Base-by-base conservation (phyloP, 1,140 invertebrate species). In the Drosophila watanabei region DNA sequence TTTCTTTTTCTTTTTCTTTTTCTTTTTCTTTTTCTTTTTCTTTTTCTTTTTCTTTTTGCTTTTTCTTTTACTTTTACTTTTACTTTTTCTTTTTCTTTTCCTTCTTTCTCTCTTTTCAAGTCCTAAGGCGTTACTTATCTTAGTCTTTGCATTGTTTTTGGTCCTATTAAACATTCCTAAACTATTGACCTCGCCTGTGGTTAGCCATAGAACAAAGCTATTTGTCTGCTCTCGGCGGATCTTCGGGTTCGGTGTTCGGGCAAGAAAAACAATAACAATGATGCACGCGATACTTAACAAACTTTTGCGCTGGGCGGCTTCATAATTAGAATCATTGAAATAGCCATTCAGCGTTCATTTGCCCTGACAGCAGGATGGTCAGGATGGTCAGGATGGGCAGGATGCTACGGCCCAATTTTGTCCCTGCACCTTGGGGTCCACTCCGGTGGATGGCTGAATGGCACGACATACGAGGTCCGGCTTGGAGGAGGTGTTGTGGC, bases 301-400 rank as follows among this genome's bases (percentile, higher is more conserved):
- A 89, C 65, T 89, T 88, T 89, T 89, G 80, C 58, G 72, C 32
- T 64, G 65, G 81, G 72, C 73, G 52, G 78, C 81, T 72, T 54
- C 78, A 88, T 88, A 89, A 88, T 88, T 88, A 88, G 85, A 88
- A 88, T 85, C 85, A 88, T 88, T 88, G 85, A 89, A 89, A 88
- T 89, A 66, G 75, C 69, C 72, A 85, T 85, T 78, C 77, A 84
- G 28, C 49, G 66, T 86, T 86, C 79, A 86, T 85, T 86, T 66
- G 75, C 28, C 48, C 63, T 20, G 58, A 46, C 49, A 37, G 66
- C 11, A 37, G 24, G 5, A 4, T 2, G 10, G 35, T 24, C 24
- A 13, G 24, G 5, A 4, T 2, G 10, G 35, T 24, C 24, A 13
- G 24, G 5, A 4, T 2, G 10, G 35, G 62, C 16, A 37, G 57